Base-by-base conservation (phyloP, 2,888 invertebrate genomes). In the Byasa hedistus region DNA sequence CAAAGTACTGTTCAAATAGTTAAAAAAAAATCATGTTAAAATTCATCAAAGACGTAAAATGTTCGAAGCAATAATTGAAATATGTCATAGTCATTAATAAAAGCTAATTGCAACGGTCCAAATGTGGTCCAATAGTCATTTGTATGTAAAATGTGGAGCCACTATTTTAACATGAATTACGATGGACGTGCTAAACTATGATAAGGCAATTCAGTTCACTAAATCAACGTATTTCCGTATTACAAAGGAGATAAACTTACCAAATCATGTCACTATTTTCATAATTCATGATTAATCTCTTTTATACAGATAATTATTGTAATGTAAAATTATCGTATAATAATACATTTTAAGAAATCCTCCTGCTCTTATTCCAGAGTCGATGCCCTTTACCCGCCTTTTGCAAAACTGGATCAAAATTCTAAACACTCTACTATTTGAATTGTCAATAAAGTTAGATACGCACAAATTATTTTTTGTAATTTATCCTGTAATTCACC, bases 181-280 rank as follows among this genome's bases (percentile, higher is more conserved):
- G 87, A 86, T 86, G 81, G 86, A 89, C 87, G 87, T 90, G 90
- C 81, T 76, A 88, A 89, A 91, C 89, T 89, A 89, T 86, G 90
- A 90, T 90, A 91, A 89, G 87, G 85, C 83, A 78, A 82, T 80
- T 69, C 44, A 82, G 81, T 83, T 77, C 80, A 78, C 81, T 91
- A 89, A 89, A 89, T 91, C 87, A 90, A 83, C 79, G 88, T 90
- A 90, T 89, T 89, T 82, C 85, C 83, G 81, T 82, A 76, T 79
- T 83, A 84, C 82, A 82, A 84, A 83, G 80, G 85, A 83, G 79
- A 85, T 84, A 85, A 89, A 87, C 87, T 88, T 86, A 84, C 85
- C 83, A 21, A 39, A 32, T 23, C 15, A 12, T 58, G 22, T 54
- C 22, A 2, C 22, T 54, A 15, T 10, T n/a, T 52, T 44, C 19